Evolutionary conservation across 2,797 vertebrate species (phyloP).

Genomic region (Pseudomugil gertrudae): DNA sequence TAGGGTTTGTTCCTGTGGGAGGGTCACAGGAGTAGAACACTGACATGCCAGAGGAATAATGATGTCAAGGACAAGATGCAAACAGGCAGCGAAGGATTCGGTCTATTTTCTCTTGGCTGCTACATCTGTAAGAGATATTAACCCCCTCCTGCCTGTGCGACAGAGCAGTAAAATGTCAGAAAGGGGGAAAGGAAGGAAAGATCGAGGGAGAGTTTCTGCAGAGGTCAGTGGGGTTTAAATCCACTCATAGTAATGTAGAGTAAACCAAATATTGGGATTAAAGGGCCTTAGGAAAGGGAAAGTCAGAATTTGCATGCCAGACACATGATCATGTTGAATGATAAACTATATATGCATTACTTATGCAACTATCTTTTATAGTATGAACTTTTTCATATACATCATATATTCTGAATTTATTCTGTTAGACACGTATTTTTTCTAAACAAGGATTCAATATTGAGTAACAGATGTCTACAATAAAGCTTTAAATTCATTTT

Average conservation of each 20-base stretch:
- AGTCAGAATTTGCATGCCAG: background rate
- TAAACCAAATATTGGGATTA: background rate
- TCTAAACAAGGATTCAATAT: background rate
- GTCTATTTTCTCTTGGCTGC: slow-evolving; percentile 40
- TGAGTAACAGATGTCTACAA: background rate
- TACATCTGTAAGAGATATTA: slow-evolving; percentile 50
- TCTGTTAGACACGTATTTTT: background rate
- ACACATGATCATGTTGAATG: background rate
- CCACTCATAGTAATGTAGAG: slow-evolving; percentile 1
- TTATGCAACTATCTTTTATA: background rate
- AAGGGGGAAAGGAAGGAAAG: slow-evolving; percentile 16
- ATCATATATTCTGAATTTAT: background rate
- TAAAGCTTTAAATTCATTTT: slow-evolving; percentile 5
- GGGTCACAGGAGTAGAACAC: slow-evolving; percentile 51
- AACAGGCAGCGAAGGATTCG: slow-evolving; percentile 55
- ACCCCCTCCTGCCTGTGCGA: slow-evolving; percentile 49
- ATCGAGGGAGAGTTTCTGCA: slow-evolving; percentile 19
- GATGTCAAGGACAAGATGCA: slow-evolving; percentile 67
- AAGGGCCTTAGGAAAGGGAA: background rate
- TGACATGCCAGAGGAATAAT: slow-evolving; percentile 56
- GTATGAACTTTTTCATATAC: background rate
- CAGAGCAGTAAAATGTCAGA: slow-evolving; percentile 18
- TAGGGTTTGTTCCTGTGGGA: slow-evolving; percentile 45
- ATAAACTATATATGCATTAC: background rate
- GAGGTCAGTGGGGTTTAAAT: slow-evolving; percentile 28